Evolutionary conservation across 2,113 vertebrate genomes (phyloP), one percentile per base, ranked within the genome.

Genomic region (Chiloscyllium plagiosum): DNA sequence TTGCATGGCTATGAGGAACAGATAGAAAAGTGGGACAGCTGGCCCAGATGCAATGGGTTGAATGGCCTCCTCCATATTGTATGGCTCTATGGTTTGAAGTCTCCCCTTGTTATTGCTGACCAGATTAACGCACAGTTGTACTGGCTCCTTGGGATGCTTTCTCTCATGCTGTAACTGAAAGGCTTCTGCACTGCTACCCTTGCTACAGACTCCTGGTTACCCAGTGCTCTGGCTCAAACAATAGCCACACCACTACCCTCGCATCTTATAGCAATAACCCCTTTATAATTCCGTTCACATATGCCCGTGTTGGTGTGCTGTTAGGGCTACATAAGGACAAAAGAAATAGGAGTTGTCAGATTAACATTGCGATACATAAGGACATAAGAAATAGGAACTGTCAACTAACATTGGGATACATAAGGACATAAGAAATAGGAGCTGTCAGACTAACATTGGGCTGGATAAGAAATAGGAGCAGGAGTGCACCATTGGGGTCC

Each of bases 91-190:
- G 69, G 72, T 76, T 50, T 72, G 37, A 72, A 3, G 7, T 33
- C 26, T 50, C 29, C 37, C 37, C 22, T 76, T 95, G 42, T 1
- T 47, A 6, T 33, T 95, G 19, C 37, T 19, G 42, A 72, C 68
- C 33, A 42, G 33, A 52, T 61, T 17, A 61, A 13, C 13, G 3
- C 86, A 52, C 6, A 89, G 50, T 89, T 56, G 47, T 26, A 17
- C 66, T 72, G 42, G 22, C 94, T 76, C 68, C 94, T 95, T 15
- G 47, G 68, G 47, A 50, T 22, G 42, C 94, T 72, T 95, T 95
- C 69, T 95, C 69, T 76, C 94, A 95, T 95, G 94, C 94, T 95
- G 94, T 76, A 47, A 72, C 68, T 95, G 47, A 95, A 69, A 95
- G 94, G 94, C 47, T 50, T 95, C 20, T 95, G 94, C 94, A 95